Evolutionary conservation across 2,797 vertebrate genomes (phyloP), one percentile per base, ranked within the genome.

Genomic region (Dipus sagitta): DNA sequence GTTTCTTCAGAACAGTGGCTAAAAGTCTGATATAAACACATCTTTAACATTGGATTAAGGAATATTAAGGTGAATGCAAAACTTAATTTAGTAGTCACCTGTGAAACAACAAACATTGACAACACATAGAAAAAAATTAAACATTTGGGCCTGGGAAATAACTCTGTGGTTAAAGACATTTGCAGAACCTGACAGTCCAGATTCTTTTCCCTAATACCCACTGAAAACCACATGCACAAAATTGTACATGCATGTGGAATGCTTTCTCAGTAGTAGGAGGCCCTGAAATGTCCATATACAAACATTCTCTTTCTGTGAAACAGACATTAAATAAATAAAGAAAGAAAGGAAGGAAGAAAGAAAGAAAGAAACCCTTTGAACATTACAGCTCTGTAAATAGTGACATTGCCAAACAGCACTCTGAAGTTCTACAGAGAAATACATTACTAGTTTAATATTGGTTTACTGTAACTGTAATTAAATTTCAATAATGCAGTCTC

Each of bases 401-500:
- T 77, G 28, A 70, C n/a, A 88, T 65, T 85, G 2, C 30, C 62
- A 90, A 6, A 78, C 64, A 74, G 91, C 90, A 14, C 7, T 70
- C 14, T 84, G 21, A 84, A 58, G 42, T 93, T 80, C 76, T 89
- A 23, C 92, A 92, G 8, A 85, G 13, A 84, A 7, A 60, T 34
- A 70, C 11, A 52, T 88, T 94, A 83, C 92, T 62, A 67, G 76
- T 83, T 95, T 91, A 65, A 94, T 95, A 2, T 23, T 94, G 28
- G 77, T 15, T 58, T 83, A 60, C 1, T 2, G 0, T 68, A 83
- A 88, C 12, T 58, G 52, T 38, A 93, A 93, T 93, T 64, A 94
- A 94, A 88, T 58, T 79, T 95, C 94, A 94, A 94, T 94, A 96
- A 94, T 78, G 4, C 24, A 86, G 47, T 88, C 42, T 94, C 74